Percentiles rank a stretch among this genome's conserved stretches.
Evolutionary conservation across 2,888 invertebrate genomes (phyloP).

Genomic region (Tachina lurida): DNA sequence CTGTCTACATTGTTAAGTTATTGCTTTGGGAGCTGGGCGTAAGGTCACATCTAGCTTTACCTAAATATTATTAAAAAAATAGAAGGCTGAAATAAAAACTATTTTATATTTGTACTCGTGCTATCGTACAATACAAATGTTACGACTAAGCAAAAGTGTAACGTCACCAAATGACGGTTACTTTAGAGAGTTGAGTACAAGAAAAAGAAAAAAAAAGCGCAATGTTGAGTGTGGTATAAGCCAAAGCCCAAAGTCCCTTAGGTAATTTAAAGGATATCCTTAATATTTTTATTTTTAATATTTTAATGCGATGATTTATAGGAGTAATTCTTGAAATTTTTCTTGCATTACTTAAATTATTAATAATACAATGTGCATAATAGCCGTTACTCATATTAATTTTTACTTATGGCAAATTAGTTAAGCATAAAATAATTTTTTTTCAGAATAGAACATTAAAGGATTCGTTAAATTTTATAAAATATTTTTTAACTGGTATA

Average conservation of each 20-base stretch:
- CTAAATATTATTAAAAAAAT: slow-evolving; percentile 74
- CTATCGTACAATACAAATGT: slow-evolving; percentile 34
- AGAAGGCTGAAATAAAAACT: slow-evolving; percentile 75
- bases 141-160: slow-evolving; percentile 62
- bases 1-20: slow-evolving; percentile 80
- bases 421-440: too few relatives aligned
- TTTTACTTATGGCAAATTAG: too few relatives aligned
- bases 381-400: not conserved
- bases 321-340: slow-evolving; percentile 31
- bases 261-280: slow-evolving; percentile 81
- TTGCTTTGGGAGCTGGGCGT: slow-evolving; percentile 80
- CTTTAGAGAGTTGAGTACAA: slow-evolving; percentile 69
- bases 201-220: not conserved
- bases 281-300: slow-evolving; percentile 71
- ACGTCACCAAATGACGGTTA: slow-evolving; percentile 68
- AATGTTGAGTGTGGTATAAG: slow-evolving; percentile 7
- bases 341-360: slow-evolving; percentile 55
- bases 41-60: slow-evolving; percentile 74
- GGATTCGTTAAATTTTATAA: too few relatives aligned
- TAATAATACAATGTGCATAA: slow-evolving; percentile 8
- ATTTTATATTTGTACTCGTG: slow-evolving; percentile 31
- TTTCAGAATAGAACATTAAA: too few relatives aligned
- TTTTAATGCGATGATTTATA: slow-evolving; percentile 67
- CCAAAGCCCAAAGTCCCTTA: slow-evolving; percentile 81
- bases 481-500: too few relatives aligned